Evolutionary conservation across 35 echinoderm and acorn worm genomes (phyloP).

Genomic region (Hemicentrotus pulcherrimus): DNA sequence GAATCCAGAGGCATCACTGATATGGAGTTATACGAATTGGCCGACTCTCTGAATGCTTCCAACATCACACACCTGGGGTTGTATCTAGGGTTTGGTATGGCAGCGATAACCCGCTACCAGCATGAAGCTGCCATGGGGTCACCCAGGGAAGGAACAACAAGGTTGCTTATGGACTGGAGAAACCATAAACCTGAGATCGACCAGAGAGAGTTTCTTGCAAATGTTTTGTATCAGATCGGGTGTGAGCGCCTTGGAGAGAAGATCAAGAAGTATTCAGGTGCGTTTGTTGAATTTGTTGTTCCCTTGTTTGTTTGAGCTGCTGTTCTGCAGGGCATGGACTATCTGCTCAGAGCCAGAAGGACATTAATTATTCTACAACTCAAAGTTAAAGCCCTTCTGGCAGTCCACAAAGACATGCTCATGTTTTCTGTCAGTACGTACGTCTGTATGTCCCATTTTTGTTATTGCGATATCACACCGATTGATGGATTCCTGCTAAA

Average conservation of each 20-base stretch:
- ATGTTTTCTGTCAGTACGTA: too few species aligned
- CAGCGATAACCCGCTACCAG: background rate
- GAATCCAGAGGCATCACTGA: background rate
- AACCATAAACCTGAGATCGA: background rate
- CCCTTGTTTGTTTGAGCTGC: too few species aligned
- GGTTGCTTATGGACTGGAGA: background rate
- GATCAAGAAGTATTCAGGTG: background rate
- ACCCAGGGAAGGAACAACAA: background rate
- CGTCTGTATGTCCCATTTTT: too few species aligned
- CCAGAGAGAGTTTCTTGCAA: background rate
- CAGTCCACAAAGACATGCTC: too few species aligned
- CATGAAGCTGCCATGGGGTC: background rate
- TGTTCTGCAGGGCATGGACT: too few species aligned
- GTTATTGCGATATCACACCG: too few species aligned
- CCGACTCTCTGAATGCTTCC: background rate
- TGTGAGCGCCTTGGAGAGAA: background rate
- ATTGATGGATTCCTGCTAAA: too few species aligned
- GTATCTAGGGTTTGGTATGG: conserved; percentile 26
- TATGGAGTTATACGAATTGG: background rate
- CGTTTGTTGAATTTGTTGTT: background rate
- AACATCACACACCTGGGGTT: background rate
- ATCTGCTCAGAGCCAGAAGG: too few species aligned
- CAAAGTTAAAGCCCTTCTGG: too few species aligned
- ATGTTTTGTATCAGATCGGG: background rate
- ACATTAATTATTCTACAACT: too few species aligned